phyloP scores from a whole-genome alignment of 2,888 invertebrate genomes.

The Onchidella celtica region DNA sequence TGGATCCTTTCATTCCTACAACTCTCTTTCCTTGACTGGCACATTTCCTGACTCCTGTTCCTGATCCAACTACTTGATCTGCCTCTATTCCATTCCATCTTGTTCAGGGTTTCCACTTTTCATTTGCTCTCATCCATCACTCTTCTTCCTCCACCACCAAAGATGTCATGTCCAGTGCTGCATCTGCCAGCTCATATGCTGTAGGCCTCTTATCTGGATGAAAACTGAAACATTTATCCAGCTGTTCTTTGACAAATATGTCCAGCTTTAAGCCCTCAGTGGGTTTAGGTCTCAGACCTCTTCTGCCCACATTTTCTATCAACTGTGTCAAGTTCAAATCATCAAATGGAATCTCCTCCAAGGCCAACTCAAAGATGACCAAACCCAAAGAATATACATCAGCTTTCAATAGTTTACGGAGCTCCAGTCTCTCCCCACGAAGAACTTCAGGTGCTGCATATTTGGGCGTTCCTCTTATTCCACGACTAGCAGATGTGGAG shows the following conservation, averaged over 20 bases:
- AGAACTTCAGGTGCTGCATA: conserved; percentile 14
- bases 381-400: conserved; percentile 18
- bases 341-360: conserved; percentile 14
- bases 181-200: neutral
- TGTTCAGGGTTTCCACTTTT: too few relatives aligned
- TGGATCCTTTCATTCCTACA: too few relatives aligned
- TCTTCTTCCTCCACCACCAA: too few relatives aligned
- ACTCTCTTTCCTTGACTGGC: too few relatives aligned
- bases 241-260: neutral
- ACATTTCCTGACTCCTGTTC: too few relatives aligned
- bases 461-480: neutral
- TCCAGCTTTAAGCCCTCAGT: neutral
- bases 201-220: neutral
- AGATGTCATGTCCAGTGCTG: too few relatives aligned
- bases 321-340: neutral
- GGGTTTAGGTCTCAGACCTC: neutral
- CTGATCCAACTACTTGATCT: too few relatives aligned
- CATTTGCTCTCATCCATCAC: too few relatives aligned
- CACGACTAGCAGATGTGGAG: neutral
- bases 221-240: neutral
- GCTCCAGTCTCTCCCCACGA: neutral
- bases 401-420: neutral
- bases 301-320: neutral
- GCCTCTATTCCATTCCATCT: too few relatives aligned
- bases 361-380: neutral